These are phyloP conservation scores for Eupithecia insigniata DNA, from an alignment of 2,888 invertebrate genomes.

Conservation along the genomic window DNA sequence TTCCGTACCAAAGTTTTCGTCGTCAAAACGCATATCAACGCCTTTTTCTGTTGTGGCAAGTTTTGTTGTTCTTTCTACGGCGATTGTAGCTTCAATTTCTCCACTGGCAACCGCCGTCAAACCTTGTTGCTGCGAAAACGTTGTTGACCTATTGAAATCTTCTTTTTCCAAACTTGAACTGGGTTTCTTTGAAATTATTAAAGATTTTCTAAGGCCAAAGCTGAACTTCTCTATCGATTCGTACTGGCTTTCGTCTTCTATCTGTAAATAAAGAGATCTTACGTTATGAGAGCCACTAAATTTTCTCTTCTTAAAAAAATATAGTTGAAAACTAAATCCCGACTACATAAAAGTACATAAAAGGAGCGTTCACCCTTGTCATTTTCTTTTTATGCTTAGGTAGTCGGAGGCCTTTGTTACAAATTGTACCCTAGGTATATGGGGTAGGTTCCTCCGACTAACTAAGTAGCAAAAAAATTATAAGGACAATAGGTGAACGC, in stretches of 20 bases:
- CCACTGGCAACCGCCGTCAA: background rate
- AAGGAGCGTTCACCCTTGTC: too few species aligned
- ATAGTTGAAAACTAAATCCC: too few species aligned
- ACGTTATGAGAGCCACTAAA: background rate
- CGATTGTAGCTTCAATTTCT: background rate
- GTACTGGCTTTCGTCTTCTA: slow-evolving; percentile 10
- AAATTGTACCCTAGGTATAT: too few species aligned
- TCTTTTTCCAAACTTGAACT: background rate
- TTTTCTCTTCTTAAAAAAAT: background rate
- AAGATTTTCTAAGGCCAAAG: slow-evolving; percentile 6
- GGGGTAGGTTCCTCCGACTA: too few species aligned
- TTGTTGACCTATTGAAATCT: background rate
- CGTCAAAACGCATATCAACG: background rate
- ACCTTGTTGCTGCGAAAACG: background rate
- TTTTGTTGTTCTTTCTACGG: background rate
- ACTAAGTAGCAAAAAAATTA: too few species aligned
- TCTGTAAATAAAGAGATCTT: slow-evolving; percentile 23
- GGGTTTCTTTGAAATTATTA: background rate
- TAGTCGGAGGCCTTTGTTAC: too few species aligned
- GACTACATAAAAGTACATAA: too few species aligned
- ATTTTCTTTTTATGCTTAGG: too few species aligned
- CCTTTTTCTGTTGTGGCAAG: background rate
- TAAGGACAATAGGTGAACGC: too few species aligned
- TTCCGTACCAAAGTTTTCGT: background rate
- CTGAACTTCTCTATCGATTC: slow-evolving; percentile 30